Percentiles rank a stretch among this genome's conserved stretches.
phyloP scores from a whole-genome alignment of 2,113 vertebrate genomes.

The Mesembrinibis cayennensis region DNA sequence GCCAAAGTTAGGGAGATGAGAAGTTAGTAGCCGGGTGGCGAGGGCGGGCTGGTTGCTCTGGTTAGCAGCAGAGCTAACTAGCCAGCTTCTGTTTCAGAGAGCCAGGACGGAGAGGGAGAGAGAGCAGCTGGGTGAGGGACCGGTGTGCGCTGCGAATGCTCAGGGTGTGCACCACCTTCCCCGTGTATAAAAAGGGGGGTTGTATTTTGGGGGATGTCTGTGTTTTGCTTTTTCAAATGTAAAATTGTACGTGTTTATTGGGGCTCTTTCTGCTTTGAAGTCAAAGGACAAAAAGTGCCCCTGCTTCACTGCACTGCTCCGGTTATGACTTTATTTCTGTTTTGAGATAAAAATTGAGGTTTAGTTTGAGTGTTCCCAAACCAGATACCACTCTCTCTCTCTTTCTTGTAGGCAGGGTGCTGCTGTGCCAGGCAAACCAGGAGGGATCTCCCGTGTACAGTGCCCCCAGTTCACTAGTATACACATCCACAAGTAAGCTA shows the following conservation, averaged over 20 bases:
- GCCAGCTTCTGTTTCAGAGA: background rate
- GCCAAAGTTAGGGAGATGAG: background rate
- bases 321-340: constrained; percentile 20
- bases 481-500: constrained; percentile 84
- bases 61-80: accelerated
- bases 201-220: background rate
- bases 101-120: background rate
- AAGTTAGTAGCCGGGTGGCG: background rate
- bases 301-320: background rate
- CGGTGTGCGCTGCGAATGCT: accelerated
- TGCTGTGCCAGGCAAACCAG: constrained; percentile 84
- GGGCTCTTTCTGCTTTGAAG: background rate
- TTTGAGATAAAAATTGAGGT: constrained; percentile 24
- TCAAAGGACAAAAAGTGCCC: background rate
- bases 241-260: background rate
- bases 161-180: background rate
- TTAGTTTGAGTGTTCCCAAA: constrained; percentile 58
- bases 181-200: accelerated
- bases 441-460: constrained; percentile 84
- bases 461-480: constrained; percentile 85
- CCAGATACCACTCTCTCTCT: constrained; percentile 71
- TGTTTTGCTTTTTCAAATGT: background rate
- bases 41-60: background rate
- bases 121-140: background rate
- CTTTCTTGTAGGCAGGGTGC: constrained; percentile 82